Conservation (phyloP, 2,797 vertebrate species). For the Sphaeramia orbicularis region DNA sequence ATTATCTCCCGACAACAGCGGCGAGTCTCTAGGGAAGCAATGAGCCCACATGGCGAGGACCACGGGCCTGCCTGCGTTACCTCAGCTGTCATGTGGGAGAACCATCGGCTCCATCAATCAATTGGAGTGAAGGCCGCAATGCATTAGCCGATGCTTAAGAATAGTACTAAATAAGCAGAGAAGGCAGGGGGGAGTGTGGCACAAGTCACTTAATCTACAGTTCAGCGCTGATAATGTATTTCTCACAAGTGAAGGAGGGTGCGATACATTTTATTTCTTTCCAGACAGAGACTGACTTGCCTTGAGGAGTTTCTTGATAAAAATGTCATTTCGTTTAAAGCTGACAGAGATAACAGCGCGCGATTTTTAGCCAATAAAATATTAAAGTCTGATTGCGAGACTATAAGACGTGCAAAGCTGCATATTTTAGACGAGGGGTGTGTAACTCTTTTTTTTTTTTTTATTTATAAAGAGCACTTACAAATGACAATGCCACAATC, state of each 20-base stretch:
- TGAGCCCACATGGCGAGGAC: conserved; percentile 24
- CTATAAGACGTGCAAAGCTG: conserved; percentile 2
- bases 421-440: no score
- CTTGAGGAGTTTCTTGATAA: conserved; percentile 5
- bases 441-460: no score
- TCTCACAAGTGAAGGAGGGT: conserved; percentile 24
- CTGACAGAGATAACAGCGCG: conserved; percentile 23
- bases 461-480: no score
- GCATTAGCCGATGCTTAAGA: conserved; percentile 59
- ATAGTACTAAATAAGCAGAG: conserved; percentile 42
- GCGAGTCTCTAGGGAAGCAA: neutral
- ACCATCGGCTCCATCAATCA: conserved; percentile 66
- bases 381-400: conserved; percentile 10
- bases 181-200: conserved; percentile 7
- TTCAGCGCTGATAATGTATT: conserved; percentile 48
- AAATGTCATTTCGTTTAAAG: neutral
- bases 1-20: conserved; percentile 34
- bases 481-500: no score
- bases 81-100: conserved; percentile 51
- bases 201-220: conserved; percentile 37
- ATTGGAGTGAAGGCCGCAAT: conserved; percentile 41
- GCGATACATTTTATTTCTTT: conserved; percentile 25
- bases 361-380: conserved; percentile 29
- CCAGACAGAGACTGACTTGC: conserved; percentile 14
- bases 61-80: conserved; percentile 36